Evolutionary conservation across 2,888 invertebrate genomes (phyloP), one percentile per base, ranked within the genome.

Genomic region (Ligdia adustata): DNA sequence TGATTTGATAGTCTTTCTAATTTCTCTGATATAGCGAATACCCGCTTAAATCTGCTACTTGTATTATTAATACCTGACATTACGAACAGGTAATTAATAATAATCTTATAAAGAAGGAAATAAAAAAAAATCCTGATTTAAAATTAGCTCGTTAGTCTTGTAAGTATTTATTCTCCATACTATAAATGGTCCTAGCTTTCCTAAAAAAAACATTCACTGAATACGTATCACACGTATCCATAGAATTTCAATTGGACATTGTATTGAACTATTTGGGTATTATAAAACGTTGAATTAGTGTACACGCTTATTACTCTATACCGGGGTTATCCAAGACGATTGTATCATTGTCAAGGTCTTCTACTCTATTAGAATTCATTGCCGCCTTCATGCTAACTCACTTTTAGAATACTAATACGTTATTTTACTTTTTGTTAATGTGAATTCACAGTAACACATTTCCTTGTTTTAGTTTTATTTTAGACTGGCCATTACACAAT

Each of bases 291-390:
- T 46, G 22, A 40, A 48, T 51, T 41, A 29, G 37, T 43, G 46
- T 54, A 50, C 26, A 42, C 15, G 27, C 35, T 46, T 53, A 57
- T 57, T 72, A 69, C 74, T 73, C 77, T 73, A 75, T 73, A 71
- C 67, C 70, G 71, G 61, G 65, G 66, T 72, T 74, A 75, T 71
- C 63, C 66, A 76, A 74, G 66, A 71, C 66, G 75, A 75, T 79
- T 75, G 78, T 81, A 79, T 79, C 79, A 83, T 75, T 85, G 79
- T 78, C 84, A 85, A 87, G 85, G 85, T 57, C 81, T 82, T 79
- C 79, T 67, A 69, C 74, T 82, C 76, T 73, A 81, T 82, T 81
- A 77, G 74, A 82, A 85, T 85, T 85, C 81, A 81, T 78, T 75
- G 72, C 79, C 75, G 79, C 79, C 78, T 76, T 79, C 82, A 67